These are phyloP conservation scores for Porites rus DNA, from an alignment of 92 coral and sea anemone genomes.

Conservation along the genomic window DNA sequence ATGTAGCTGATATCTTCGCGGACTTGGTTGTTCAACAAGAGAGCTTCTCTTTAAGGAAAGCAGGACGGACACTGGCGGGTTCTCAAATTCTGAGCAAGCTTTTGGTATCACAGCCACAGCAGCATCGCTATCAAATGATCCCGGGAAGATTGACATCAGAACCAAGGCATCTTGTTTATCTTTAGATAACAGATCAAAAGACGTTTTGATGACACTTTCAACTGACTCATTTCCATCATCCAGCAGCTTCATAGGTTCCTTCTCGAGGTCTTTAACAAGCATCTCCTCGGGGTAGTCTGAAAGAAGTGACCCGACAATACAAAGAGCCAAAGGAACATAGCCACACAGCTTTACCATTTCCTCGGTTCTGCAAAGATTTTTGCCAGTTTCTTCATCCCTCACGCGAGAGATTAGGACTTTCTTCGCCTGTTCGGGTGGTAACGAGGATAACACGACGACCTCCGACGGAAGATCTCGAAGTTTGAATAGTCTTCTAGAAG, in stretches of 20 bases:
- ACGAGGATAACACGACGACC: not conserved
- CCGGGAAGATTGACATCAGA: slow-evolving; percentile 48
- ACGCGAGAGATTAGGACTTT: slow-evolving; percentile 22
- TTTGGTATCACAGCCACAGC: slow-evolving; percentile 37
- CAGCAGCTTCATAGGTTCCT: slow-evolving; percentile 39
- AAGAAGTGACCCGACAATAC: slow-evolving; percentile 56
- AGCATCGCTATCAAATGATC: slow-evolving; percentile 50
- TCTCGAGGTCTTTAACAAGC: slow-evolving; percentile 22
- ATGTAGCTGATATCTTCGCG: slow-evolving; percentile 29
- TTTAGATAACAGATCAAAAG: slow-evolving; percentile 38
- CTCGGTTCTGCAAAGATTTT: slow-evolving; percentile 9
- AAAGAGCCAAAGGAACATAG: slow-evolving; percentile 58
- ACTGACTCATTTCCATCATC: slow-evolving; percentile 18
- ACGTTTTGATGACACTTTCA: slow-evolving; percentile 35
- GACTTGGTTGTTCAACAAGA: slow-evolving; percentile 14
- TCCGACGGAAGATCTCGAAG: not conserved
- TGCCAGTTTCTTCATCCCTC: not conserved
- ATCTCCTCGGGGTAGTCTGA: slow-evolving; percentile 35
- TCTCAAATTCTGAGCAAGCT: not conserved
- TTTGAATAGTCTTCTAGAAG: slow-evolving; percentile 25
- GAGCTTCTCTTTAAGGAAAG: slow-evolving; percentile 13
- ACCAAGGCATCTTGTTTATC: slow-evolving; percentile 32
- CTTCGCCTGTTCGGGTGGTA: slow-evolving; percentile 3
- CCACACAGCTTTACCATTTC: slow-evolving; percentile 56
- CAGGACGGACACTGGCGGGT: not conserved